phyloP scores from a whole-genome alignment of 2,113 vertebrate genomes.

The Paralichthys olivaceus region DNA sequence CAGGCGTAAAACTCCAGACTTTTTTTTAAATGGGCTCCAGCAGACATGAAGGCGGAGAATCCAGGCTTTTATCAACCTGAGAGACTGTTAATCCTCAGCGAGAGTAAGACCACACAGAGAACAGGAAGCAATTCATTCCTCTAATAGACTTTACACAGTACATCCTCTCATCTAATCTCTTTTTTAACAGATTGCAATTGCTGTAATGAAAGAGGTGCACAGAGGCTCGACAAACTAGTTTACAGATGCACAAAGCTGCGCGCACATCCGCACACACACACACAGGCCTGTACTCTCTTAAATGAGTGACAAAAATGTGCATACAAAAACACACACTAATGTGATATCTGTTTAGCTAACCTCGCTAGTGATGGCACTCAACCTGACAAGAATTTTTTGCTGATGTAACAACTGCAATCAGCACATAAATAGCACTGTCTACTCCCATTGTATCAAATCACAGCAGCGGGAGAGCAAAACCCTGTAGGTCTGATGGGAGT shows the following conservation, averaged over 20 bases:
- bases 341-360: slow-evolving; percentile 52
- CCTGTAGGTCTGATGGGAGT: slow-evolving; percentile 7
- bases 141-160: slow-evolving; percentile 62
- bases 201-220: slow-evolving; percentile 63
- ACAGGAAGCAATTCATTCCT: slow-evolving; percentile 71
- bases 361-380: slow-evolving; percentile 45
- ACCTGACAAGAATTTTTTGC: slow-evolving; percentile 65
- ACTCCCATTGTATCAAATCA: slow-evolving; percentile 65
- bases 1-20: not conserved
- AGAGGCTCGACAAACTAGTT: slow-evolving; percentile 42
- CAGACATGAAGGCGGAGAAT: slow-evolving; percentile 27
- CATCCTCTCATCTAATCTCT: slow-evolving; percentile 73
- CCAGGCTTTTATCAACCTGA: slow-evolving; percentile 48
- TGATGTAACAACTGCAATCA: slow-evolving; percentile 68
- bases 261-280: slow-evolving; percentile 1
- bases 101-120: slow-evolving; percentile 43
- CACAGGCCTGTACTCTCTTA: not conserved
- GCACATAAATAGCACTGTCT: slow-evolving; percentile 68
- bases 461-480: slow-evolving; percentile 30
- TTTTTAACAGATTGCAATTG: slow-evolving; percentile 70
- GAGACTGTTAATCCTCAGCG: slow-evolving; percentile 62
- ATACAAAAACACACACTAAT: slow-evolving; percentile 20
- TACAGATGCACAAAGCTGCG: slow-evolving; percentile 13
- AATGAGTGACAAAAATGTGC: slow-evolving; percentile 18
- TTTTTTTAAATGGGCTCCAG: slow-evolving; percentile 25